A percentile compares a stretch with the other conserved stretches of the same genome.
Evolutionary conservation across 2,113 vertebrate species (phyloP).

Genomic region (Lamprologus tigripictilis): DNA sequence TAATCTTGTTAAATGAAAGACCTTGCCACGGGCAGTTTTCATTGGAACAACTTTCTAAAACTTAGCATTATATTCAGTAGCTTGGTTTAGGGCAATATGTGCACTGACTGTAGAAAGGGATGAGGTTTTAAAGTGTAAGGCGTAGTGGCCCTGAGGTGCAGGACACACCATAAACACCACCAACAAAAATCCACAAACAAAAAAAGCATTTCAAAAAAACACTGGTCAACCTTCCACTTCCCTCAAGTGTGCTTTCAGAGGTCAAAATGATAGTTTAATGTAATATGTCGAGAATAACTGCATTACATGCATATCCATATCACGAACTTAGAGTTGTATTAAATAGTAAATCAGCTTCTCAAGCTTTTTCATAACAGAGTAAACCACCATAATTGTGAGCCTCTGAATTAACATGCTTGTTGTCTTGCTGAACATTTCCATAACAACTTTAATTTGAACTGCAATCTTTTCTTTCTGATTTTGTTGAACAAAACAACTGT

Average conservation of each 20-base stretch:
- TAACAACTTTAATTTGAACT: background rate
- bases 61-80: background rate
- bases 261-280: background rate
- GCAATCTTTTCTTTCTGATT: background rate
- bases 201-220: background rate
- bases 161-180: background rate
- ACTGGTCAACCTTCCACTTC: background rate
- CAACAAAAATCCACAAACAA: background rate
- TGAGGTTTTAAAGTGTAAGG: background rate
- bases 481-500: background rate
- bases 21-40: background rate
- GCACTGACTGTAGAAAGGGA: background rate
- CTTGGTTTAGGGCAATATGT: background rate
- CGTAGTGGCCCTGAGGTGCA: background rate
- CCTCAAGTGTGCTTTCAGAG: background rate
- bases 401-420: background rate
- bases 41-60: background rate
- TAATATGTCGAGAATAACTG: background rate
- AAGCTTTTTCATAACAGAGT: background rate
- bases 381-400: background rate
- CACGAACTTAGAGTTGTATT: fast-evolving
- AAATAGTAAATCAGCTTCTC: background rate
- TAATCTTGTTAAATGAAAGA: background rate
- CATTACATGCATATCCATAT: background rate
- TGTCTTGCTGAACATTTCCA: background rate